Evolutionary conservation across 2,797 vertebrate species (phyloP).

Genomic region (Orientallactaga sibirica): DNA sequence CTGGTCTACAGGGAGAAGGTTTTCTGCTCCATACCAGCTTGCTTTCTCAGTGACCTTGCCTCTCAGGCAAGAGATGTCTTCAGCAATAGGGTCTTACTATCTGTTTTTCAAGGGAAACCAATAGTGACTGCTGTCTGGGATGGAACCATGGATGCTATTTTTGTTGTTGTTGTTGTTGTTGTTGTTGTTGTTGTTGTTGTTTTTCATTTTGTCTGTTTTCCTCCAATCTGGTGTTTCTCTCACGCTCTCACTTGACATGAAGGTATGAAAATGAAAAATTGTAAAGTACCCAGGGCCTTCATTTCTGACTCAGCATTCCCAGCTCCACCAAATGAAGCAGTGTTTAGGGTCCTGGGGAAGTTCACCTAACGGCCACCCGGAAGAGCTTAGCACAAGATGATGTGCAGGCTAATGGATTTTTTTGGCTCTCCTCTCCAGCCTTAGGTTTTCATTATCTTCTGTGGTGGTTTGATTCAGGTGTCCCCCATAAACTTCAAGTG

Average conservation of each 20-base stretch:
- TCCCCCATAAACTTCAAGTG: too few species aligned
- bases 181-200: background rate
- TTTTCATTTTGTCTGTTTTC: constrained; percentile 27
- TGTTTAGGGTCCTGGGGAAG: background rate
- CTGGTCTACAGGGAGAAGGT: too few species aligned
- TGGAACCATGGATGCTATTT: background rate
- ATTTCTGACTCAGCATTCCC: background rate
- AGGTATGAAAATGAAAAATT: background rate
- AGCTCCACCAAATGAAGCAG: too few species aligned
- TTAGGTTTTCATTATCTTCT: background rate
- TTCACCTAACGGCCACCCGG: background rate
- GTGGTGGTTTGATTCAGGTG: too few species aligned
- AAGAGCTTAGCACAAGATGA: background rate
- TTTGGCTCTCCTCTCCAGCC: background rate
- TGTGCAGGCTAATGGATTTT: background rate
- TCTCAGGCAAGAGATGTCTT: too few species aligned
- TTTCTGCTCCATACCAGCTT: too few species aligned
- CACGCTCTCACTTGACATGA: background rate
- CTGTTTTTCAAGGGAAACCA: too few species aligned
- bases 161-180: background rate
- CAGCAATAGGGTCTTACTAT: too few species aligned
- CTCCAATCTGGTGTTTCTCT: constrained; percentile 24
- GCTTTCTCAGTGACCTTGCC: too few species aligned
- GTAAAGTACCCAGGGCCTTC: background rate
- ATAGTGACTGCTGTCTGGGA: background rate